Conservation (phyloP, 2,888 invertebrate species). For the Caenorhabditis sulstoni region DNA sequence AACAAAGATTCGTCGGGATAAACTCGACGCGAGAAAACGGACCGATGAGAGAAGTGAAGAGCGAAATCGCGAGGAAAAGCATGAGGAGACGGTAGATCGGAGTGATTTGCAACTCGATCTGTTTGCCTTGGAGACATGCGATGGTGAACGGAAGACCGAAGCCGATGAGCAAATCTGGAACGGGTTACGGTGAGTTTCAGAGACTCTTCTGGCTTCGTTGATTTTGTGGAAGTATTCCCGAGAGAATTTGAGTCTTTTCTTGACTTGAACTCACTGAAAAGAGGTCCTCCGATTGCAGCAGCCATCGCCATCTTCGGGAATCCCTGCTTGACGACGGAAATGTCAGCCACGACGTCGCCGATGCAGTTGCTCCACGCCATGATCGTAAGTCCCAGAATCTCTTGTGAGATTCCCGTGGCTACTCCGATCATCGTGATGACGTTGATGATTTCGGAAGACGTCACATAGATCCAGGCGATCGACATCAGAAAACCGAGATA, state of each 20-base stretch:
- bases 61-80: constrained; percentile 58
- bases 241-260: no score
- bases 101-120: constrained; percentile 58
- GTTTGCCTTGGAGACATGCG: constrained; percentile 72
- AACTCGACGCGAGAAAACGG: no score
- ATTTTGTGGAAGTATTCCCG: no score
- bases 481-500: constrained; percentile 84
- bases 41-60: constrained; percentile 61
- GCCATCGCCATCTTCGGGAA: constrained; percentile 86
- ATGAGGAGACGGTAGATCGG: constrained; percentile 59
- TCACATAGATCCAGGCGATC: constrained; percentile 84
- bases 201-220: no score
- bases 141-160: constrained; percentile 77
- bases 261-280: constrained; percentile 83
- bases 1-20: not conserved
- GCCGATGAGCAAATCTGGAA: constrained; percentile 75
- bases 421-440: constrained; percentile 84
- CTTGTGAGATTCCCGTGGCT: constrained; percentile 81
- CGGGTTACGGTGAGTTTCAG: not conserved
- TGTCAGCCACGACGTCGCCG: constrained; percentile 85
- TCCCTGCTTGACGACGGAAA: constrained; percentile 85
- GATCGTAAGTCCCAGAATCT: constrained; percentile 85
- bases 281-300: constrained; percentile 86
- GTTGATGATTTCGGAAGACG: constrained; percentile 85
- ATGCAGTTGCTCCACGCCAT: constrained; percentile 86